Evolutionary conservation across 2,797 vertebrate species (phyloP).

Genomic region (Channa striata): DNA sequence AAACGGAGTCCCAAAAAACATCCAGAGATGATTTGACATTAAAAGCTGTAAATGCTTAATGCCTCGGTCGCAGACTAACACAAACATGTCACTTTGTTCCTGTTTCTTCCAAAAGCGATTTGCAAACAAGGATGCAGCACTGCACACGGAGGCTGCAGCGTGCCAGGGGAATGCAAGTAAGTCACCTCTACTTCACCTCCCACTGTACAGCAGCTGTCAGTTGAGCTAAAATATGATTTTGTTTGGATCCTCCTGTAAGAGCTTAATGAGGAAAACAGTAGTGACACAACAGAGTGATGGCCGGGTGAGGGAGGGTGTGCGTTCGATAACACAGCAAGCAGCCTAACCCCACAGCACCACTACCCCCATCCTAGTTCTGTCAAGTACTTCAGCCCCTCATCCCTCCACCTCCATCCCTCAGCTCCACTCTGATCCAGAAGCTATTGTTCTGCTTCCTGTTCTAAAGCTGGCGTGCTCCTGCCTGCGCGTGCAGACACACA

Average conservation of each 20-base stretch:
- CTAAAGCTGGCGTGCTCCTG: slow-evolving; percentile 54
- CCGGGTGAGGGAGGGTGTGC: neutral
- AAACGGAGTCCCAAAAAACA: neutral
- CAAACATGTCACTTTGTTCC: neutral
- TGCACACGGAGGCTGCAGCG: slow-evolving; percentile 86
- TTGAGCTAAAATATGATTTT: slow-evolving; percentile 32
- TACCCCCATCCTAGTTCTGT: slow-evolving; percentile 11
- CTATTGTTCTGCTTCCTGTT: slow-evolving; percentile 84
- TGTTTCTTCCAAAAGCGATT: slow-evolving; percentile 82
- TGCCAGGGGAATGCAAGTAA: slow-evolving; percentile 94
- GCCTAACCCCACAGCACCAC: neutral
- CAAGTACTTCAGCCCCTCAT: slow-evolving; percentile 15
- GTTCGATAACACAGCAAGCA: slow-evolving; percentile 60
- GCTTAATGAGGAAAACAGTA: slow-evolving; percentile 50
- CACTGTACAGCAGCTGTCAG: neutral
- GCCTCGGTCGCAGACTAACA: neutral
- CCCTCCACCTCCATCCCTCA: slow-evolving; percentile 42
- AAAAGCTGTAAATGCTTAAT: neutral
- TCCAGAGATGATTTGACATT: too few species aligned
- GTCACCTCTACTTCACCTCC: slow-evolving; percentile 56
- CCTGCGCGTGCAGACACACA: slow-evolving; percentile 28
- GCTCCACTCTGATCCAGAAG: slow-evolving; percentile 56
- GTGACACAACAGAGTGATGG: slow-evolving; percentile 31
- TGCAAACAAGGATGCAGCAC: slow-evolving; percentile 95
- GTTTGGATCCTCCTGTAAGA: slow-evolving; percentile 37